Base-by-base conservation (phyloP, 2,113 vertebrate genomes). In the Lichenostomus cassidix region DNA sequence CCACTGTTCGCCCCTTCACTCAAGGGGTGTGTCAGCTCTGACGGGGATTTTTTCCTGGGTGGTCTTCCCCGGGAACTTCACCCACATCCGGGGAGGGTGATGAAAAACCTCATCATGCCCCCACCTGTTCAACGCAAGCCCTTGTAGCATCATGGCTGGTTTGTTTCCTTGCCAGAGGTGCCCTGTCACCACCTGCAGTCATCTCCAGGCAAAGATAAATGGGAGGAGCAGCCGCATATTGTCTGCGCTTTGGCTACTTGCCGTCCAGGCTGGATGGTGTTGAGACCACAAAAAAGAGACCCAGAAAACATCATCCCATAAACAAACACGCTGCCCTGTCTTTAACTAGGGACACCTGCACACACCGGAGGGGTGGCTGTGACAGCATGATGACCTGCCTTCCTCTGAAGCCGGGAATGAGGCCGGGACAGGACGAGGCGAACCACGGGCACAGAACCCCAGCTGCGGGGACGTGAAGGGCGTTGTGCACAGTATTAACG, bases 391-490 rank as follows among this genome's bases (percentile, higher is more conserved):
- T 3, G 13, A 74, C 56, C 56, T 11, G 24, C 31, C 42, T 46
- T 73, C 20, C 37, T 27, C 47, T 47, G 31, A 71, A 31, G 33
- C 47, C 22, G 10, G 5, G 39, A 77, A 70, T 37, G 24, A 37
- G 4, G 41, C 11, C 37, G 12, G 28, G 46, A 55, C 47, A 60
- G 31, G 16, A 28, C 42, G 59, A 69, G 23, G 31, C 4, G 3
- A 82, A 58, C 11, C 33, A 21, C 0, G 2, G 33, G 8, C 14
- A 53, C 22, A 42, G 35, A 56, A 55, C 3, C 35, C 22, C 18
- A 42, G 0, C 1, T 9, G 29, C 31, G 41, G 31, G 47, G 15
- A 75, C 6, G 10, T 5, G 17, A 17, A 35, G 10, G 13, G 17
- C 4, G 9, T 2, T 2, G 29, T 18, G 62, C 47, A 67, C 28